phyloP scores from a whole-genome alignment of 2,888 invertebrate species.

The Mesopsocus fuscifrons region DNA sequence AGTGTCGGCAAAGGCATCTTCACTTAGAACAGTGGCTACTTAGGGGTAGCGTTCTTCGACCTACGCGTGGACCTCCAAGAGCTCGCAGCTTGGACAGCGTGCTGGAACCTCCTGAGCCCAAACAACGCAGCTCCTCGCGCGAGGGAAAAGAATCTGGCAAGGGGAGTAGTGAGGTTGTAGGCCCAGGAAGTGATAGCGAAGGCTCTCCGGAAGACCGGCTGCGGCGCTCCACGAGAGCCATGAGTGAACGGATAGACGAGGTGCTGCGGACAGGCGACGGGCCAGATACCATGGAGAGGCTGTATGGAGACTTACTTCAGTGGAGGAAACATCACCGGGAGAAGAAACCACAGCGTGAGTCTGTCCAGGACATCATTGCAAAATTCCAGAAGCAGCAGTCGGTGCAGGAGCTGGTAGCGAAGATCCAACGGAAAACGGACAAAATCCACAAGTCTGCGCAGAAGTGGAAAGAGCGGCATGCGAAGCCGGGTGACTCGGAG shows the following conservation, averaged over 20 bases:
- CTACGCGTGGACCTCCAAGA: slow-evolving; percentile 27
- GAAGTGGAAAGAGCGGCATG: slow-evolving; percentile 12
- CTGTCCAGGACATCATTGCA: slow-evolving; percentile 42
- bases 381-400: slow-evolving; percentile 30
- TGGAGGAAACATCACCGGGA: neutral
- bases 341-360: slow-evolving; percentile 25
- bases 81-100: slow-evolving; percentile 24
- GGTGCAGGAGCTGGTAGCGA: neutral
- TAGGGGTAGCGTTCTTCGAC: slow-evolving; percentile 39
- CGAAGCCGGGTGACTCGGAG: slow-evolving; percentile 24
- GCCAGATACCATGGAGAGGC: slow-evolving; percentile 23
- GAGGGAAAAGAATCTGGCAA: slow-evolving; percentile 5
- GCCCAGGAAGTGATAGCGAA: neutral
- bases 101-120: slow-evolving; percentile 27
- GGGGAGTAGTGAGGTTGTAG: slow-evolving; percentile 2
- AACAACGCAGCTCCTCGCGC: slow-evolving; percentile 20
- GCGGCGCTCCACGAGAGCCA: neutral
- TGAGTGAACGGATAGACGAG: neutral
- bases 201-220: neutral
- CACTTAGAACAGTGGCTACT: slow-evolving; percentile 51
- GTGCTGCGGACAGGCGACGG: slow-evolving; percentile 16
- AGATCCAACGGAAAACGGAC: slow-evolving; percentile 7
- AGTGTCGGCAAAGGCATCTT: slow-evolving; percentile 40
- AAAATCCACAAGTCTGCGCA: slow-evolving; percentile 8
- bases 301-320: slow-evolving; percentile 17